Conservation (phyloP, 1,140 invertebrate species). For the Pomacea maculata region DNA sequence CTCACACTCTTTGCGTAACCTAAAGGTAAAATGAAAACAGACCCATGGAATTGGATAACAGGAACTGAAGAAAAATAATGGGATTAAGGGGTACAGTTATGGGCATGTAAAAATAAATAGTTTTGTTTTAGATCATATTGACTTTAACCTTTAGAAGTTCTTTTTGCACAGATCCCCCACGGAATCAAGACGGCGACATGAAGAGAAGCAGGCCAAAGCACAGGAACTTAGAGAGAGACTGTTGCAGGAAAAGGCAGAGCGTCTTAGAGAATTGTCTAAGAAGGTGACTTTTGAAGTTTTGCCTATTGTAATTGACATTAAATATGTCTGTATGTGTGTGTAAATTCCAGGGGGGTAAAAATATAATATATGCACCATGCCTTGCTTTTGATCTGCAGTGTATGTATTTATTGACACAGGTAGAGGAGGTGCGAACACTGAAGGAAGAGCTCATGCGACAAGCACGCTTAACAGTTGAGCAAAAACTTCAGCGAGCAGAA, state of each 20-base stretch:
- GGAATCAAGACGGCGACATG: conserved; percentile 72
- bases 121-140: no score
- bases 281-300: conserved; percentile 69
- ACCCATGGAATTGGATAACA: no score
- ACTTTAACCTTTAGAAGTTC: no score
- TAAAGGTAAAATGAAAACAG: no score
- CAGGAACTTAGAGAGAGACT: conserved; percentile 75
- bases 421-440: conserved; percentile 89
- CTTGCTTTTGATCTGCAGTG: neutral
- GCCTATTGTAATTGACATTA: neutral
- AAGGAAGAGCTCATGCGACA: conserved; percentile 88
- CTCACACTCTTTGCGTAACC: no score
- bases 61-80: no score
- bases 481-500: conserved; percentile 86
- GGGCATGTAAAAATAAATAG: no score
- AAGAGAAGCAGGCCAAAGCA: conserved; percentile 80
- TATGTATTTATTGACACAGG: conserved; percentile 55
- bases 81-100: no score
- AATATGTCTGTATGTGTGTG: neutral
- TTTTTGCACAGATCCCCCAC: conserved; percentile 64
- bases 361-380: no score
- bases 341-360: no score
- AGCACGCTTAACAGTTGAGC: conserved; percentile 83
- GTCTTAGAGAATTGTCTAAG: conserved; percentile 84
- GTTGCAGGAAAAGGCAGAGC: conserved; percentile 84